A percentile compares a stretch with the other conserved stretches of the same genome.
Evolutionary conservation across 2,113 vertebrate species (phyloP).

Genomic region (Tupaia chinensis): DNA sequence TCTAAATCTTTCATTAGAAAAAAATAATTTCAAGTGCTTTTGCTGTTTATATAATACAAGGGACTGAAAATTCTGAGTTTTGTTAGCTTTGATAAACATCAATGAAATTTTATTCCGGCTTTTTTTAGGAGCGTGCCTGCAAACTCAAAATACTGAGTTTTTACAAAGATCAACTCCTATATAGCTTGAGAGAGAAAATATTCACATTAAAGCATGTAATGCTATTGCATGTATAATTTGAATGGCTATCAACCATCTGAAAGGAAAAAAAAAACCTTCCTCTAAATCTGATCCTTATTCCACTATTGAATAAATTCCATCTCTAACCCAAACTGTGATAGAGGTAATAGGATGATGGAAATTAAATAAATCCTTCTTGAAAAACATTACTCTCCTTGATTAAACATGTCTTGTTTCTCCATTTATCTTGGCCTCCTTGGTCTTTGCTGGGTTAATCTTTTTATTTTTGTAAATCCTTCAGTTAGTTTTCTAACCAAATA

Average conservation of each 20-base stretch:
- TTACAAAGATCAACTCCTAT: neutral
- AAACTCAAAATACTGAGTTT: neutral
- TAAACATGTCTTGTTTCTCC: constrained; percentile 56
- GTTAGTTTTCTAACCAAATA: constrained; percentile 57
- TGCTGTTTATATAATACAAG: neutral
- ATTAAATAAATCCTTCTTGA: constrained; percentile 70
- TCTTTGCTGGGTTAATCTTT: constrained; percentile 63
- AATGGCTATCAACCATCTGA: neutral
- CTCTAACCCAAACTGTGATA: neutral
- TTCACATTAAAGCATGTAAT: neutral
- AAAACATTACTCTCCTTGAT: constrained; percentile 70
- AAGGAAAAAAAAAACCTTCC: constrained; percentile 11
- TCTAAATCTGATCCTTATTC: constrained; percentile 50
- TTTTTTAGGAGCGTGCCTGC: neutral
- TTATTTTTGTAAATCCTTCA: constrained; percentile 58
- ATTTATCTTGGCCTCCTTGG: constrained; percentile 50
- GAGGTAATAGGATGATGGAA: constrained; percentile 42
- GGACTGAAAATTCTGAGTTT: neutral
- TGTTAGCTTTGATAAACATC: neutral
- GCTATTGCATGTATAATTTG: neutral
- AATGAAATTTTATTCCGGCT: neutral
- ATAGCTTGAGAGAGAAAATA: neutral
- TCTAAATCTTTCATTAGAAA: neutral
- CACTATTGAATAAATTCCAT: constrained; percentile 46
- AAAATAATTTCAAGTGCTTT: neutral